Conservation (phyloP, 1,140 invertebrate species). For the Varroa destructor region DNA sequence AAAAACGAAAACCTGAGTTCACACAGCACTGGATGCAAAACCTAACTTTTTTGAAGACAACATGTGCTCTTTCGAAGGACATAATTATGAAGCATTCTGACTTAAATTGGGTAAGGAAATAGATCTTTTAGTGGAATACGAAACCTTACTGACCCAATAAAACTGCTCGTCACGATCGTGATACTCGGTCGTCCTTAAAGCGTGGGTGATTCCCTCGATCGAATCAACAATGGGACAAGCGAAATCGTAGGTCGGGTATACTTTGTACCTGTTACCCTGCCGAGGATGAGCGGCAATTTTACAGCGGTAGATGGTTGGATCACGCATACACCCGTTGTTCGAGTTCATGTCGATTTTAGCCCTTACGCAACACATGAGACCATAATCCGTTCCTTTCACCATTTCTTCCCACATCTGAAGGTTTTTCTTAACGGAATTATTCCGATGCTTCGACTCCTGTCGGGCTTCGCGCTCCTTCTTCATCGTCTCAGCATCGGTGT, state of each 20-base stretch:
- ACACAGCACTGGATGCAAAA: background rate
- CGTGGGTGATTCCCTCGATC: slow-evolving; percentile 91
- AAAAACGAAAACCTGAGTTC: slow-evolving; percentile 29
- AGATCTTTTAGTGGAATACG: no score
- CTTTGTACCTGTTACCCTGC: slow-evolving; percentile 88
- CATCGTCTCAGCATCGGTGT: slow-evolving; percentile 87
- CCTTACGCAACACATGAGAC: slow-evolving; percentile 76
- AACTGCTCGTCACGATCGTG: slow-evolving; percentile 95
- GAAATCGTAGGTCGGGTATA: slow-evolving; percentile 99
- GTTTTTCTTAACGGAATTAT: slow-evolving; percentile 71
- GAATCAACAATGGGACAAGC: slow-evolving; percentile 98
- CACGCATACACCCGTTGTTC: slow-evolving; percentile 86
- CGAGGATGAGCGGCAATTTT: slow-evolving; percentile 83
- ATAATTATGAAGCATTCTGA: background rate
- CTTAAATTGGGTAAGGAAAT: no score
- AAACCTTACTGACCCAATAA: slow-evolving; percentile 56
- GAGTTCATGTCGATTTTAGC: slow-evolving; percentile 97
- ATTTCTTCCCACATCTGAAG: slow-evolving; percentile 85
- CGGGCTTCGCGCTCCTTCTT: slow-evolving; percentile 82
- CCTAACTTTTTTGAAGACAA: no score
- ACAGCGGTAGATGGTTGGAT: slow-evolving; percentile 99
- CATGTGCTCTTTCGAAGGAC: no score
- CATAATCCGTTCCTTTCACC: slow-evolving; percentile 63
- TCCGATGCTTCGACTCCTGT: slow-evolving; percentile 67
- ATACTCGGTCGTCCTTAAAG: slow-evolving; percentile 93